Evolutionary conservation across 2,888 invertebrate species (phyloP), one percentile per base, ranked within the genome.

Genomic region (Arenicola marina): DNA sequence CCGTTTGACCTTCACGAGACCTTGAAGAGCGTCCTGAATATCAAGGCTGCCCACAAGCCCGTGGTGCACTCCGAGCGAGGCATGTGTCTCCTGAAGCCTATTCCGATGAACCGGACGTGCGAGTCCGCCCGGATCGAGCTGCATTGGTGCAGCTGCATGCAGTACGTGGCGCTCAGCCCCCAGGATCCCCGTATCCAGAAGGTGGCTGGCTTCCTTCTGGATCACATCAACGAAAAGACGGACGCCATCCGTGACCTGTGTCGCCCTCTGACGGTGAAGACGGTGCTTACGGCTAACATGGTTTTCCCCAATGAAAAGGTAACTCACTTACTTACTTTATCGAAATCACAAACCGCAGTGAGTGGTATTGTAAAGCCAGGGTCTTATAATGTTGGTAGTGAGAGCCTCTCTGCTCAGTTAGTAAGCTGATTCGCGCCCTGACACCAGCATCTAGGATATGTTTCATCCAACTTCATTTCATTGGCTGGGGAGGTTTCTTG

Each of bases 221-320:
- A 51, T 11, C 29, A 59, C 24, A 51, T 66, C 24, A 63, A 63
- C 32, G 34, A 21, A 1, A 21, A 53, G 11, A 55, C 24, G 11
- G 44, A 48, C 18, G 34, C 51, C 18, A 55, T 51, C 15, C 29
- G 51, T 11, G 56, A 63, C n/a, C 28, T 38, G 32, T 69, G 69
- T 44, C 11, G 43, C 15, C 26, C 34, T 31, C 58, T 69, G 28
- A 45, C 28, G 4, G 61, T 69, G 21, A 28, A 53, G 21, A 34
- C 32, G 3, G 56, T 69, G 29, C 26, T 24, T 4, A 60, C 64
- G 26, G 63, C 62, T 18, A 43, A 54, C 26, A 44, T 63, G 32
- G 51, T 67, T 33, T 48, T 58, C n/a, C 67, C 70, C 15, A 69
- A 68, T 63, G 67, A 69, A n/a, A 43, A 88, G 1, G 83, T 95